Evolutionary conservation across 2,797 vertebrate species (phyloP).

Genomic region (Sebastolobus alascanus): DNA sequence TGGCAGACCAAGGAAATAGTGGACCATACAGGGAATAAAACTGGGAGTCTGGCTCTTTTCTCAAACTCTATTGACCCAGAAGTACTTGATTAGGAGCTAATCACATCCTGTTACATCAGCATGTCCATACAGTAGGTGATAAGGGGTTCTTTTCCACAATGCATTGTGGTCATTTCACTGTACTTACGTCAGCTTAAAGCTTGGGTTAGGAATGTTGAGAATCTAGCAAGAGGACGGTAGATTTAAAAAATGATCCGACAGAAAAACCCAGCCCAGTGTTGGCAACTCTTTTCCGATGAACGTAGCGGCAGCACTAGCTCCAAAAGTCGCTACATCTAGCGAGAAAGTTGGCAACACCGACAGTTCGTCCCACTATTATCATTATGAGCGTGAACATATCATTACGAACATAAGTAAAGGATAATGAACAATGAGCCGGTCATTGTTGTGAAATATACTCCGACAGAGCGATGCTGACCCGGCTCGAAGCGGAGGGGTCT

Average conservation of each 20-base stretch:
- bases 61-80: slow-evolving; percentile 44
- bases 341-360: too few species aligned
- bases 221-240: not conserved
- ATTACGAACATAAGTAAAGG: too few species aligned
- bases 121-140: slow-evolving; percentile 23
- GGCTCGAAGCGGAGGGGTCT: not conserved
- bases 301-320: too few species aligned
- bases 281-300: too few species aligned
- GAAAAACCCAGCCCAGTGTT: too few species aligned
- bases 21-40: not conserved
- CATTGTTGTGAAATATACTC: too few species aligned
- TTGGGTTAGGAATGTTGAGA: not conserved
- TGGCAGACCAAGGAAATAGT: slow-evolving; percentile 46
- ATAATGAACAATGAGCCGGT: not conserved
- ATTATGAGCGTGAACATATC: too few species aligned
- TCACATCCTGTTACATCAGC: slow-evolving; percentile 43
- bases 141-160: slow-evolving; percentile 10
- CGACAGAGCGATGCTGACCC: too few species aligned
- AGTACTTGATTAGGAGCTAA: slow-evolving; percentile 39
- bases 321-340: too few species aligned
- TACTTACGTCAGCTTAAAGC: not conserved
- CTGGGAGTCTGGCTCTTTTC: slow-evolving; percentile 16
- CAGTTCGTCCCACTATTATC: too few species aligned
- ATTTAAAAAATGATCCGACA: too few species aligned
- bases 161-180: slow-evolving; percentile 4